A percentile compares a stretch with the other conserved stretches of the same genome.
These are phyloP conservation scores for Erythrolamprus reginae DNA, from an alignment of 2,113 vertebrate genomes.

Conservation along the genomic window DNA sequence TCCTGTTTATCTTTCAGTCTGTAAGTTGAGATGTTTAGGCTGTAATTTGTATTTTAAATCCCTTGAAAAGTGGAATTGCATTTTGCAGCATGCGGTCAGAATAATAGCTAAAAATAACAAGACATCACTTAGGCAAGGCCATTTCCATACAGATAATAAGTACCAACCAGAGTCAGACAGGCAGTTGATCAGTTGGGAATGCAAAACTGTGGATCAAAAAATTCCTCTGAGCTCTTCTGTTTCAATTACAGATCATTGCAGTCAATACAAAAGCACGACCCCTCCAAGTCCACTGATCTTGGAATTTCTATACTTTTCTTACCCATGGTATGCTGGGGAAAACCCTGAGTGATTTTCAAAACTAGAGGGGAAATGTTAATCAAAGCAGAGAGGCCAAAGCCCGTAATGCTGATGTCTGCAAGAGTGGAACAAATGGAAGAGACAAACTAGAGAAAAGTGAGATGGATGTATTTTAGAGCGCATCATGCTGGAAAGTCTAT, in stretches of 20 bases:
- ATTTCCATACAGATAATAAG: slow-evolving; percentile 68
- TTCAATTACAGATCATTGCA: slow-evolving; percentile 35
- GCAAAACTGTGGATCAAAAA: slow-evolving; percentile 52
- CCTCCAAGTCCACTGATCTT: slow-evolving; percentile 29
- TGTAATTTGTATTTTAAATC: slow-evolving; percentile 49
- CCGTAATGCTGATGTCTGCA: slow-evolving; percentile 14
- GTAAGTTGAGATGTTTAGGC: slow-evolving; percentile 14
- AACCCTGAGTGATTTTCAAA: slow-evolving; percentile 29
- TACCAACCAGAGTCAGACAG: slow-evolving; percentile 36
- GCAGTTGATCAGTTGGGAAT: slow-evolving; percentile 60
- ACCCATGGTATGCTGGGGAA: slow-evolving; percentile 34
- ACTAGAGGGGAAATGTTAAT: slow-evolving; percentile 36
- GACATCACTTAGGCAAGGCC: slow-evolving; percentile 39
- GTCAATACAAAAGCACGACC: slow-evolving; percentile 20
- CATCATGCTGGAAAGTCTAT: background rate
- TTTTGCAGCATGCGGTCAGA: slow-evolving; percentile 4
- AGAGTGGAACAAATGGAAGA: slow-evolving; percentile 32
- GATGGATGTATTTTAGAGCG: slow-evolving; percentile 28
- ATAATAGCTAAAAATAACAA: slow-evolving; percentile 37
- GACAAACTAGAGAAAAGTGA: slow-evolving; percentile 20
- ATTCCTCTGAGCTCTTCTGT: slow-evolving; percentile 42
- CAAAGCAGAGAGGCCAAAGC: slow-evolving; percentile 22
- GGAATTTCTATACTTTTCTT: slow-evolving; percentile 17
- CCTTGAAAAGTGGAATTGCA: slow-evolving; percentile 20
- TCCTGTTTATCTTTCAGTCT: background rate